phyloP scores from a whole-genome alignment of 2,797 vertebrate species.

The Octomys mimax region DNA sequence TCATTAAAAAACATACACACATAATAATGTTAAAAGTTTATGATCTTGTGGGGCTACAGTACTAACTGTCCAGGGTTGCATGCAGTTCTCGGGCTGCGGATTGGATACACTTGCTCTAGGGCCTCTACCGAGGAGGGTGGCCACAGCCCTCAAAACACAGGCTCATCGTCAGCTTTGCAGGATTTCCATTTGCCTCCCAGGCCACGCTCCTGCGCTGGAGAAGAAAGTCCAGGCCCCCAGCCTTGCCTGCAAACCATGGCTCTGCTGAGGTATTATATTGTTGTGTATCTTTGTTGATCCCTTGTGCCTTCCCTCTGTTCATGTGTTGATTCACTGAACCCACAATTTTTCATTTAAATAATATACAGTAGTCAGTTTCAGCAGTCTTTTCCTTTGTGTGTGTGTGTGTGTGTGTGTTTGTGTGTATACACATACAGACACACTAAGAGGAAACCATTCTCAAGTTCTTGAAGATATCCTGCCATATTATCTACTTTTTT shows the following conservation, averaged over 20 bases:
- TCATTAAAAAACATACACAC: neutral
- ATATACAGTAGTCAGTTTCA: neutral
- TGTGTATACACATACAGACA: too few species aligned
- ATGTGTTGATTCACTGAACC: neutral
- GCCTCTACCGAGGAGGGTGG: neutral
- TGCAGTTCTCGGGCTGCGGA: neutral
- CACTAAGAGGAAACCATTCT: neutral
- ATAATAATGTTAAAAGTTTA: neutral
- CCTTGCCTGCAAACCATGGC: too few species aligned
- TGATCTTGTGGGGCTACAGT: neutral
- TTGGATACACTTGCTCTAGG: neutral
- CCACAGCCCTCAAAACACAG: rapidly evolving
- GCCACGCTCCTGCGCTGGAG: rapidly evolving
- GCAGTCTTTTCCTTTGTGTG: neutral
- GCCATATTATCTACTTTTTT: neutral
- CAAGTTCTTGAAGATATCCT: neutral
- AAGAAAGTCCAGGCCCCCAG: neutral
- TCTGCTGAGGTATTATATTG: neutral
- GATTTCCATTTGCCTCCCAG: neutral
- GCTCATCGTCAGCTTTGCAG: neutral
- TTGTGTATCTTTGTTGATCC: neutral
- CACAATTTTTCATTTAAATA: neutral
- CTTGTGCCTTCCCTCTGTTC: neutral
- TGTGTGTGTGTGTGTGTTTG: neutral
- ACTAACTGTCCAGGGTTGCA: neutral